Conservation (phyloP, 2,888 invertebrate genomes). For the Cistogaster globosa region DNA sequence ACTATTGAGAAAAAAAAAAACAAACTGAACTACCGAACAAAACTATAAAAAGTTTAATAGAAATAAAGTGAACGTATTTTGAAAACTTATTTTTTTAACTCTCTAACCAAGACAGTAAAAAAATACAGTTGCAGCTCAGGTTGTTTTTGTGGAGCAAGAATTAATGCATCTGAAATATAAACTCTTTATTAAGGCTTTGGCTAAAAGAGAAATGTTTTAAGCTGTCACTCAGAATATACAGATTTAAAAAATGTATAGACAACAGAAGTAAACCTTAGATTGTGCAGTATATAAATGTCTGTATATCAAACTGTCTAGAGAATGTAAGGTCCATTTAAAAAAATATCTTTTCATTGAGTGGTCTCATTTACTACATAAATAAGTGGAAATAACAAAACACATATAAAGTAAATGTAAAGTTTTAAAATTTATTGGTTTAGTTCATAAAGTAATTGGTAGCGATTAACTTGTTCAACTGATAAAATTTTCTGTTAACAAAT, state of each 20-base stretch:
- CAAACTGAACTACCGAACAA: background rate
- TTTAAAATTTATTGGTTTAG: too few species aligned
- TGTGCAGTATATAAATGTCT: background rate
- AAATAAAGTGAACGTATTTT: slow-evolving; percentile 49
- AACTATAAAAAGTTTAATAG: background rate
- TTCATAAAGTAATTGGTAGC: too few species aligned
- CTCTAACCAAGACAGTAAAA: background rate
- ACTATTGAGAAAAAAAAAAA: background rate
- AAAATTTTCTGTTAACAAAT: too few species aligned
- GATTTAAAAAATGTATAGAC: background rate
- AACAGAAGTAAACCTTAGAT: background rate
- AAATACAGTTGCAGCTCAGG: slow-evolving; percentile 20
- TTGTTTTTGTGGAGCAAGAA: slow-evolving; percentile 20
- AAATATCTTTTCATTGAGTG: slow-evolving; percentile 3
- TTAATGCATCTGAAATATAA: slow-evolving; percentile 38
- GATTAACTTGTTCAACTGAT: too few species aligned
- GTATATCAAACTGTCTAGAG: background rate
- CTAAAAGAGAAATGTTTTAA: slow-evolving; percentile 5
- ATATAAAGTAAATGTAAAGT: background rate
- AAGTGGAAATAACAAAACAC: background rate
- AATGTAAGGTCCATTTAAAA: slow-evolving; percentile 9
- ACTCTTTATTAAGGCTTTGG: background rate
- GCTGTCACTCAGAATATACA: slow-evolving; percentile 28
- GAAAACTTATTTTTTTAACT: background rate
- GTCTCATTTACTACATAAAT: slow-evolving; percentile 29